phyloP scores from a whole-genome alignment of 1,140 invertebrate species.

The Cryptotermes secundus region DNA sequence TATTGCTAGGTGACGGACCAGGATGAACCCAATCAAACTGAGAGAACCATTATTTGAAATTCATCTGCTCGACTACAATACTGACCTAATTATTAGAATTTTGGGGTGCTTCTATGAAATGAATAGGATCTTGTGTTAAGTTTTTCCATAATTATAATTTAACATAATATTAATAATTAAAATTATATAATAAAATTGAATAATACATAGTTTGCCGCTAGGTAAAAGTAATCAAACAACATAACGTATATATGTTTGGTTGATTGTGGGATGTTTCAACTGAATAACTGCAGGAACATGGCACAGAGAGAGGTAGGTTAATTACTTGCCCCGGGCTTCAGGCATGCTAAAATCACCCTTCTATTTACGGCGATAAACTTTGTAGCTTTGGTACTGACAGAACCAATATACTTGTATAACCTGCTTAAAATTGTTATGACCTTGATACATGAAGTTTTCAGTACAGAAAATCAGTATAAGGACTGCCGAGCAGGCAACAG shows the following conservation, averaged over 20 bases:
- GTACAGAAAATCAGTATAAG: neutral
- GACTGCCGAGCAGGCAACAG: neutral
- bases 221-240: no score
- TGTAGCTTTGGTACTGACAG: neutral
- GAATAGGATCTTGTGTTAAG: no score
- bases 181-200: no score
- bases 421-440: neutral
- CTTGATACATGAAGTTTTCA: neutral
- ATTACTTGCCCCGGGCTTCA: slow-evolving; percentile 10
- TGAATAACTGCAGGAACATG: neutral
- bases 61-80: no score
- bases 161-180: no score
- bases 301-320: neutral
- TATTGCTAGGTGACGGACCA: no score
- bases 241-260: neutral
- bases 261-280: neutral
- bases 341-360: neutral
- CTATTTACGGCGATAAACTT: neutral
- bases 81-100: no score
- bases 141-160: no score
- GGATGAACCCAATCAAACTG: no score
- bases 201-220: no score
- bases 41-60: no score
- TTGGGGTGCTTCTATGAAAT: no score
- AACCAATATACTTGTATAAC: neutral